Conservation (phyloP, 2,888 invertebrate genomes). For the Clistopyga incitator region DNA sequence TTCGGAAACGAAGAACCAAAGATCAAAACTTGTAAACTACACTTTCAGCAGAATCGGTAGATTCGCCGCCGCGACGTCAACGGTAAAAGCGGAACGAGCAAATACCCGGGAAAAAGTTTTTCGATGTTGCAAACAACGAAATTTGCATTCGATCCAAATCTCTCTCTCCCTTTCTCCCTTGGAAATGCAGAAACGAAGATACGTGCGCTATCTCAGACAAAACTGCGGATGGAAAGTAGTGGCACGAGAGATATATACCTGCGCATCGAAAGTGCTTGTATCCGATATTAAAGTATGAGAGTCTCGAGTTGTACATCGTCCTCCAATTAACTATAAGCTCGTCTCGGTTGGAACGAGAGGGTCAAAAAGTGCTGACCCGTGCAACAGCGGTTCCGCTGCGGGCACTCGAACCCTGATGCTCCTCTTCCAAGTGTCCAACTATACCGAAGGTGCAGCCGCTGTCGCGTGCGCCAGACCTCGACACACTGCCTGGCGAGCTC, state of each 20-base stretch:
- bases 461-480: constrained; percentile 55
- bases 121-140: neutral
- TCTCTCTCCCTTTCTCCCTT: constrained; percentile 4
- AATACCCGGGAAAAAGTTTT: constrained; percentile 30
- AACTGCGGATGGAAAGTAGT: constrained; percentile 25
- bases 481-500: constrained; percentile 48
- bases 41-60: constrained; percentile 38
- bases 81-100: constrained; percentile 6
- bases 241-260: neutral
- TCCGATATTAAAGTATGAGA: constrained; percentile 47
- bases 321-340: constrained; percentile 52
- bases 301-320: constrained; percentile 40
- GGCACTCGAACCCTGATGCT: constrained; percentile 33
- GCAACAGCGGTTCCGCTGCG: constrained; percentile 25
- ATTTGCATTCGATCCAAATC: constrained; percentile 28
- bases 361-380: constrained; percentile 60
- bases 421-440: constrained; percentile 37
- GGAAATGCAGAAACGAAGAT: constrained; percentile 12
- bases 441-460: constrained; percentile 30
- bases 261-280: constrained; percentile 9
- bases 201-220: constrained; percentile 16
- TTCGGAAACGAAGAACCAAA: constrained; percentile 22
- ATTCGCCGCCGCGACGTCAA: constrained; percentile 27
- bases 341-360: constrained; percentile 11
- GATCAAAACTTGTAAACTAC: constrained; percentile 56